Conservation (phyloP, 2,797 vertebrate genomes). For the Anniella stebbinsi region DNA sequence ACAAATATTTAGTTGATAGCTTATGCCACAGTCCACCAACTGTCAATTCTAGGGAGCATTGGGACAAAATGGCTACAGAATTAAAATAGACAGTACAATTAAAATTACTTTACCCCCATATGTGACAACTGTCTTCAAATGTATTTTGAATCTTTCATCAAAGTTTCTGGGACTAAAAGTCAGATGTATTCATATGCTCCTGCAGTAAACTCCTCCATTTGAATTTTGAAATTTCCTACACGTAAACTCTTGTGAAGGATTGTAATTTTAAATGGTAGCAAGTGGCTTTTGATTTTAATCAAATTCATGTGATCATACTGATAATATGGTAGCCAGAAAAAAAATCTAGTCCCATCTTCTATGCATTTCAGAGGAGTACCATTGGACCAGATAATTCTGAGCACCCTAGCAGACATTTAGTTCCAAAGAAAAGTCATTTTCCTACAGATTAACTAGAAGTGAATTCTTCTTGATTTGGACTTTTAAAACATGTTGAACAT, state of each 20-base stretch:
- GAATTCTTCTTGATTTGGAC: not conserved
- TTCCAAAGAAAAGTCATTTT: conserved; percentile 47
- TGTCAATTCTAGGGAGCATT: not conserved
- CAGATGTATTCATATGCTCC: not conserved
- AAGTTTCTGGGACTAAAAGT: not conserved
- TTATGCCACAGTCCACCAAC: not conserved
- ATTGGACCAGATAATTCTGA: not conserved
- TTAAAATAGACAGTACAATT: not conserved
- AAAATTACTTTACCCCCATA: not conserved
- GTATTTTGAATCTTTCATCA: not conserved
- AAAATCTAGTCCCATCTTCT: not conserved
- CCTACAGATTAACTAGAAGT: not conserved
- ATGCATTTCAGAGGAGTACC: not conserved
- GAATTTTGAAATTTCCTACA: not conserved
- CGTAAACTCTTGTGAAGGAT: not conserved
- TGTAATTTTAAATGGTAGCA: not conserved
- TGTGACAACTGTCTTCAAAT: not conserved
- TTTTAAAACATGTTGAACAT: conserved; percentile 11
- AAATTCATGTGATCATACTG: not conserved
- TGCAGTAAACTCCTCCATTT: conserved; percentile 27
- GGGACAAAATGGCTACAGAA: not conserved
- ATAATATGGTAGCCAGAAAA: not conserved
- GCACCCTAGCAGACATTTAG: not conserved
- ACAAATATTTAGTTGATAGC: not conserved
- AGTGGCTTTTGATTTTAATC: not conserved